Base-by-base conservation (phyloP, 1,140 invertebrate species). In the Acromyrmex heyeri region DNA sequence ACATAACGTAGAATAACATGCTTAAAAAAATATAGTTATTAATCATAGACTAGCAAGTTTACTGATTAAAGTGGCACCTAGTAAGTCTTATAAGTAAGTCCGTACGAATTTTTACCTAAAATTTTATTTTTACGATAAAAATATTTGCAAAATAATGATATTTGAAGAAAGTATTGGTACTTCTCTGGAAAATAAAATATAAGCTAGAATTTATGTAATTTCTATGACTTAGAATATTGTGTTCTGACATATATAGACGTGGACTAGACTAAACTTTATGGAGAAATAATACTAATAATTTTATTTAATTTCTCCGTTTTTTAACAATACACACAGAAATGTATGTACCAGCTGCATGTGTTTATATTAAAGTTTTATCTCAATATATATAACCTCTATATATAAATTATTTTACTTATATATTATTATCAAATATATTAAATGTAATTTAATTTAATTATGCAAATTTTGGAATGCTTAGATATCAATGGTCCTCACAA, bases 11-110 rank as follows among this genome's bases (percentile, higher is more conserved):
- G 78, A 91, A 85, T 65, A 86, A 85, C 81, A 90, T 77, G 59
- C 44, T 90, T 91, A 69, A 91, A 91, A 91, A 92, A 92, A 92
- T 92, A 92, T 78, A 92, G 79, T 86, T n/a, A 78, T 85, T 91
- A 91, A 77, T 72, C 48, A 90, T 91, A 91, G 91, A 92, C 91
- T 92, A 92, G 87, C 82, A 90, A 88, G 76, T 90, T 91, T 38
- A 62, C 65, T 78, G 85, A 91, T 82, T 85, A 57, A 59, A 88
- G 87, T 88, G 90, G 86, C 86, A 90, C 90, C 64, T 88, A 86
- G 57, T 89, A 86, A 89, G 61, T 88, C 78, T 86, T 86, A 61
- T 53, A 86, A 85, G 18, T 79, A 24, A 81, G 27, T 69, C n/a
- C 18, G 12, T 5, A 30, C 27, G n/a, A 61, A 79, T 73, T 72